These are phyloP conservation scores for Phrynosoma platyrhinos DNA, from an alignment of 2,113 vertebrate species.

Conservation along the genomic window DNA sequence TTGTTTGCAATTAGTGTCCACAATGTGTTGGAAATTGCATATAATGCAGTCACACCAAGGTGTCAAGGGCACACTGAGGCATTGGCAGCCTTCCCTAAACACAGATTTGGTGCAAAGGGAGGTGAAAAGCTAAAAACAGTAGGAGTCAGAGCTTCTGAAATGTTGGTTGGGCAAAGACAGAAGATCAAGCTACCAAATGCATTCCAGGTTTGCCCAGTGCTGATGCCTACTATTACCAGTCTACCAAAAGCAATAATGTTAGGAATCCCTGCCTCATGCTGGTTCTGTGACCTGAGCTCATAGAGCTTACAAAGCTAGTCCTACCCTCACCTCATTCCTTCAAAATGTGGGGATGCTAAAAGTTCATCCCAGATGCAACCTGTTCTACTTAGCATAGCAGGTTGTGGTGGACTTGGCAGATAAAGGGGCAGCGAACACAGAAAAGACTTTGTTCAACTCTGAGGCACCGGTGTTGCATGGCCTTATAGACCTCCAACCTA, in stretches of 20 bases:
- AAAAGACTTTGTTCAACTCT: neutral
- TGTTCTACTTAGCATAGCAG: neutral
- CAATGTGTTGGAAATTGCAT: slow-evolving; percentile 5
- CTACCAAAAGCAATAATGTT: neutral
- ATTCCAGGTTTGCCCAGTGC: neutral
- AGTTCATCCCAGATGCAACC: neutral
- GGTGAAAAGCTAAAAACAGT: neutral
- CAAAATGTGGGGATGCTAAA: neutral
- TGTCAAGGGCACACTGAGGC: neutral
- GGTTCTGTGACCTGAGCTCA: neutral
- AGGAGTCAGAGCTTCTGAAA: neutral
- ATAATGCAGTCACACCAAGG: neutral
- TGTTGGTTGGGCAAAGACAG: neutral
- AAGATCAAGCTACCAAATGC: neutral
- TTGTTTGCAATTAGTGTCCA: neutral
- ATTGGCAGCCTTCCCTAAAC: neutral
- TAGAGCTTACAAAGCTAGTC: neutral
- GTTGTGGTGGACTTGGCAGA: neutral
- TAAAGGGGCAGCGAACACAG: neutral
- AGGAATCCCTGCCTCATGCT: neutral
- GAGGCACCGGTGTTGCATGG: neutral
- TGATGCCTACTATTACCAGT: neutral
- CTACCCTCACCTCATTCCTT: neutral
- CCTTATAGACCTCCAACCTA: neutral
- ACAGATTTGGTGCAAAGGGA: too few relatives aligned